Evolutionary conservation across 2,797 vertebrate species (phyloP), one percentile per base, ranked within the genome.

Genomic region (Hyperoplus lanceolatus): DNA sequence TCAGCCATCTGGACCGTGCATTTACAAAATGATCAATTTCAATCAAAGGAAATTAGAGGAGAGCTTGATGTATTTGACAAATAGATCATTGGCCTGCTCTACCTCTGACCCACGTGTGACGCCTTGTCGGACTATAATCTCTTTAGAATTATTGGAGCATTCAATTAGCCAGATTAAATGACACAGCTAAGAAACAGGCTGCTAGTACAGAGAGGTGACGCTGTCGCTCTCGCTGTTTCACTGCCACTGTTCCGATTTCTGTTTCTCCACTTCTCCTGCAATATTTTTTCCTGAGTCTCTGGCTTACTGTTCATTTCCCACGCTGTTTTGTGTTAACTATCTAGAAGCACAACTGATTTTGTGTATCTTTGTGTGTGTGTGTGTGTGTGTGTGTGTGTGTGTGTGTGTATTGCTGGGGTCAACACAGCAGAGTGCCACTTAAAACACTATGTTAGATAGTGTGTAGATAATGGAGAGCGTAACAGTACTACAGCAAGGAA

Each of bases 1-100:
- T 94, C 93, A 92, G 92, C 94, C 93, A 95, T 95, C 93, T 95
- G 93, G 92, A 92, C 84, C 80, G 77, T 90, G 92, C 94, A 94
- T 95, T 95, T 95, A 95, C 92, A 93, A 93, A 94, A 94, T 93
- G 94, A 95, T 96, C 94, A 96, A 93, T 95, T 96, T 94, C 95
- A 95, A 92, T 95, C 92, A 94, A 89, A 90, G 89, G 83, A 94
- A 95, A 96, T 95, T 93, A 96, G 92, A 94, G 82, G 90, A 90
- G 92, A 79, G 90, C 92, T 94, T 93, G 95, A 93, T 94, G 92
- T 94, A 93, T 95, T 95, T 94, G 92, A 95, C 95, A 94, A 96
- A 95, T 92, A 95, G 94, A 95, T 96, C 94, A 95, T 94, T 95
- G 94, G 93, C 92, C 91, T 81, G 89, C 86, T 87, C 86, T 95